Conservation (phyloP, 2,113 vertebrate species). For the Oncorhynchus nerka region DNA sequence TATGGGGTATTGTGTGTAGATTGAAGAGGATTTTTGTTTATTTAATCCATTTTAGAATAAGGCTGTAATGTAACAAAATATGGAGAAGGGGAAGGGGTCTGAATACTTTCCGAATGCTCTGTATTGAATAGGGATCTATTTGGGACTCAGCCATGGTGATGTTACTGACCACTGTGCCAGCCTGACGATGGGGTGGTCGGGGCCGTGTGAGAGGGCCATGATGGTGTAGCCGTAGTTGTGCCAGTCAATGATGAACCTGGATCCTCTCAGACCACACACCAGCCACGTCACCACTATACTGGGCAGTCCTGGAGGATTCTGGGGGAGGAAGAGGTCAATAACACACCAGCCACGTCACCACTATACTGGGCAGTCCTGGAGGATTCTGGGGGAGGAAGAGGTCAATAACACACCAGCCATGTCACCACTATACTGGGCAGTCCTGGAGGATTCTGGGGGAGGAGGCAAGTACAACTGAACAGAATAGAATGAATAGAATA, state of each 20-base stretch:
- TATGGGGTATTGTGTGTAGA: no score
- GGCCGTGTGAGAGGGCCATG: conserved; percentile 84
- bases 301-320: conserved; percentile 83
- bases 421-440: conserved; percentile 83
- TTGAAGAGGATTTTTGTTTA: no score
- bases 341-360: conserved; percentile 78
- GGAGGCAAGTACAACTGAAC: no score
- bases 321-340: no score
- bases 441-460: conserved; percentile 73
- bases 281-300: conserved; percentile 83
- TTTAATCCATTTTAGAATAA: no score
- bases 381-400: conserved; percentile 33
- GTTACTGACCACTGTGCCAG: conserved; percentile 85
- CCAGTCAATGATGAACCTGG: conserved; percentile 89
- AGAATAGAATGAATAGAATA: background rate
- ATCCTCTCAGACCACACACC: conserved; percentile 77
- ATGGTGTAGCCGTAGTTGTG: conserved; percentile 96
- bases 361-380: conserved; percentile 87
- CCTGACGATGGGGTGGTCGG: conserved; percentile 74
- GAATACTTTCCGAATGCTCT: no score
- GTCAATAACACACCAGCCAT: conserved; percentile 70
- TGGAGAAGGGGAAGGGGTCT: no score
- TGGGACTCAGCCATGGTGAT: background rate
- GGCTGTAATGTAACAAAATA: no score
- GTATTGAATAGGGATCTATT: no score